Evolutionary conservation across 2,888 invertebrate species (phyloP), one percentile per base, ranked within the genome.

Genomic region (Luffia ferchaultella): DNA sequence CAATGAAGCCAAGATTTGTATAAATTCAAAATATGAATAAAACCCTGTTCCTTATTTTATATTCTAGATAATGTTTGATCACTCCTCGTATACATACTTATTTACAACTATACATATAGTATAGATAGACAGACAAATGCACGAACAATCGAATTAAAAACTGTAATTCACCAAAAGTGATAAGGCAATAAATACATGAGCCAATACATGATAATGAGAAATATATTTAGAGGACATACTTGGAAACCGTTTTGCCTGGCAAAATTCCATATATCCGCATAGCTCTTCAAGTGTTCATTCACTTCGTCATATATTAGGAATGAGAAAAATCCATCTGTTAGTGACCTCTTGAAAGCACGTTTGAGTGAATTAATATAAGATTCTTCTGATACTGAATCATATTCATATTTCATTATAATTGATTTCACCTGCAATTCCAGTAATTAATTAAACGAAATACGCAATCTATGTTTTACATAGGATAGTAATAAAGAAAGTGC

Each of bases 301-400:
- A 95, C 89, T 62, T 95, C 93, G 74, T 98, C 98, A 44, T 95
- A 90, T 67, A 98, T 94, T 59, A 98, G 91, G 70, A 98, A 96
- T 52, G 92, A 89, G 74, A 96, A 97, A 68, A 93, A 94, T 53
- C 95, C 93, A 74, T 97, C 95, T 7, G 91, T 91, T 2, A 97
- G 84, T 19, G 93, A 95, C 76, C 96, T 94, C 68, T 93, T 96
- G 70, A 96, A 96, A 12, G 95, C 91, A 79, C 95, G 94, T 53
- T 93, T 86, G 54, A 98, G 84, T 50, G 93, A 95, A 55, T 85
- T 87, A 59, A 93, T 75, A 67, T 98, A 98, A 2, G 88, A 86
- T 50, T 90, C 88, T 72, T 97, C 97, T 88, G 91, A 89, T 19
- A 86, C 88, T 43, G 89, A 88, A 62, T 98, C 97, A 73, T 92